Percentiles rank a stretch among this genome's conserved stretches.
These are phyloP conservation scores for Drosophila picticornis DNA, from an alignment of 2,888 invertebrate genomes.

Conservation along the genomic window DNA sequence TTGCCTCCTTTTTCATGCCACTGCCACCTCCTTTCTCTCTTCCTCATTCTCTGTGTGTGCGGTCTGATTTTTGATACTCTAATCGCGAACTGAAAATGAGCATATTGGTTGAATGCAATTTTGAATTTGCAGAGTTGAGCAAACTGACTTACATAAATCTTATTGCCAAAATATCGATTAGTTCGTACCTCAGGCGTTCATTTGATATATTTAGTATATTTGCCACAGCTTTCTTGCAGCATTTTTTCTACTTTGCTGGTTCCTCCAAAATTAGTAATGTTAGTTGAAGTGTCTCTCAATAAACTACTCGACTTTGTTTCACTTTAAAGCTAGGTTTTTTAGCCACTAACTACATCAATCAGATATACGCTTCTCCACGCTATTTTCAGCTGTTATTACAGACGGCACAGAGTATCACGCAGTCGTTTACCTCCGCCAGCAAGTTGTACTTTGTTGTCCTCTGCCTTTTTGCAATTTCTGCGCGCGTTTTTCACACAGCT, in stretches of 20 bases:
- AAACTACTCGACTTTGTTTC: background rate
- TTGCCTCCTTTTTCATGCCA: background rate
- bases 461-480: slow-evolving; percentile 23
- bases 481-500: slow-evolving; percentile 63
- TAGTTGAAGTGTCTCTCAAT: background rate
- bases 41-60: slow-evolving; percentile 32
- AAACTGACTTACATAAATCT: background rate
- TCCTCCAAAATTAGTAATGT: background rate
- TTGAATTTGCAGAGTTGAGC: background rate
- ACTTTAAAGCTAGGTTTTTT: background rate
- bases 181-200: background rate
- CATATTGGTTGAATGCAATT: background rate
- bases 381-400: background rate
- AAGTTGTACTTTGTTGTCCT: background rate
- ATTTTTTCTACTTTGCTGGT: background rate
- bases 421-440: background rate
- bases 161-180: background rate
- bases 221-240: background rate
- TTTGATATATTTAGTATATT: background rate
- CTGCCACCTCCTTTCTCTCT: background rate
- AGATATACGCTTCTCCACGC: background rate
- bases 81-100: background rate
- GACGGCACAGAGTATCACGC: background rate
- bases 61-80: slow-evolving; percentile 33
- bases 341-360: background rate